Conservation (phyloP, 1,140 invertebrate species). For the Whitmania pigra region DNA sequence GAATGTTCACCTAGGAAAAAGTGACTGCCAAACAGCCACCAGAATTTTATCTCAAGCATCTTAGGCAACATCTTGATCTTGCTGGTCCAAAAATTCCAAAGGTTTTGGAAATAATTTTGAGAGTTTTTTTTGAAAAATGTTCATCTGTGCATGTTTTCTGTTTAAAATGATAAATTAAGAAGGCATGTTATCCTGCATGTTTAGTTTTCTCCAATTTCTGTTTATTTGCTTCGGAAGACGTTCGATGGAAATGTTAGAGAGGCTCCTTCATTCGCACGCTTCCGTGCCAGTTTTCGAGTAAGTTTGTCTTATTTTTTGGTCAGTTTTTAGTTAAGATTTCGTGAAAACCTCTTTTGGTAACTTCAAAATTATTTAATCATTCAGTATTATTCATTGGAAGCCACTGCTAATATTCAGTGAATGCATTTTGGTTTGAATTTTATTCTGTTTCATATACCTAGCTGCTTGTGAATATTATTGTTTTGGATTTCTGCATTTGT, state of each 20-base stretch:
- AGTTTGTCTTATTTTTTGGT: neutral
- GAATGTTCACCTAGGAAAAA: conserved; percentile 57
- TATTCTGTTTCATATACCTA: no score
- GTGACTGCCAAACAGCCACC: conserved; percentile 93
- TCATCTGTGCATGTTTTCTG: neutral
- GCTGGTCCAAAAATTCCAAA: conserved; percentile 79
- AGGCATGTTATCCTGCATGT: neutral
- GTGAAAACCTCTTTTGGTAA: no score
- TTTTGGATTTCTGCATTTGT: neutral
- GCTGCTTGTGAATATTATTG: no score
- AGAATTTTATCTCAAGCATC: conserved; percentile 79
- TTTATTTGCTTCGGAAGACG: no score
- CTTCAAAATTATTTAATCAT: no score
- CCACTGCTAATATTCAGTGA: no score
- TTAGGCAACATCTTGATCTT: conserved; percentile 85
- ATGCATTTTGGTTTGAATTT: no score
- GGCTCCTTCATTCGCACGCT: conserved; percentile 6
- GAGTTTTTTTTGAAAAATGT: no score
- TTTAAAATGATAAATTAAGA: neutral
- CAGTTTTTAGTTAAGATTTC: neutral
- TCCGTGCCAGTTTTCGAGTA: conserved; percentile 4
- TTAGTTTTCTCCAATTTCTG: conserved; percentile 1
- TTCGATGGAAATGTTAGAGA: neutral
- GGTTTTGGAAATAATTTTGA: conserved; percentile 38
- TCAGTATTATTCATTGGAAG: no score